These are phyloP conservation scores for Agrochola circellaris DNA, from an alignment of 2,888 invertebrate genomes.

Conservation along the genomic window DNA sequence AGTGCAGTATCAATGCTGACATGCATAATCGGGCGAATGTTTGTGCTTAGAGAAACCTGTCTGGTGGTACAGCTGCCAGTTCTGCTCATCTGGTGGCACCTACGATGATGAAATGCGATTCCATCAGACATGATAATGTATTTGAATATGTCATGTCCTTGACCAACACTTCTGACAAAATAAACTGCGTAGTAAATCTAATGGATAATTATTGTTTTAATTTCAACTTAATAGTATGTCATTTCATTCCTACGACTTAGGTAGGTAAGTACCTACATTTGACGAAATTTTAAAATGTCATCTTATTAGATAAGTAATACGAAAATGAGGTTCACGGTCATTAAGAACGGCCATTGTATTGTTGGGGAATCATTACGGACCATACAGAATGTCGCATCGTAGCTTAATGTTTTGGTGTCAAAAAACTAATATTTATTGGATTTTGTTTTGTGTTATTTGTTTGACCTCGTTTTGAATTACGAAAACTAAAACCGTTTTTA, in stretches of 20 bases:
- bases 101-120: neutral
- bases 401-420: slow-evolving; percentile 43
- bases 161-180: slow-evolving; percentile 16
- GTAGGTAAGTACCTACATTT: neutral
- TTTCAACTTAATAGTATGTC: neutral
- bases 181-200: slow-evolving; percentile 11
- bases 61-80: neutral
- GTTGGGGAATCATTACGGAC: slow-evolving; percentile 65
- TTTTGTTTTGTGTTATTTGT: slow-evolving; percentile 36
- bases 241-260: neutral
- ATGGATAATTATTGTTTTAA: slow-evolving; percentile 16
- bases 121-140: slow-evolving; percentile 6
- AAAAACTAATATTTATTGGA: slow-evolving; percentile 35
- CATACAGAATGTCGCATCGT: slow-evolving; percentile 56
- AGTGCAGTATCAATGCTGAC: slow-evolving; percentile 9
- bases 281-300: slow-evolving; percentile 25
- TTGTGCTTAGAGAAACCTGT: slow-evolving; percentile 14
- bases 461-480: slow-evolving; percentile 24
- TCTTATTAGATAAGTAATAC: slow-evolving; percentile 66
- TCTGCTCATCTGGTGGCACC: slow-evolving; percentile 6
- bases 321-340: slow-evolving; percentile 73
- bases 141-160: slow-evolving; percentile 17
- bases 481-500: slow-evolving; percentile 7
- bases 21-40: slow-evolving; percentile 24
- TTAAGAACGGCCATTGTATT: slow-evolving; percentile 67